Base-by-base conservation (phyloP, 2,888 invertebrate genomes). In the Leptopilina myrica region DNA sequence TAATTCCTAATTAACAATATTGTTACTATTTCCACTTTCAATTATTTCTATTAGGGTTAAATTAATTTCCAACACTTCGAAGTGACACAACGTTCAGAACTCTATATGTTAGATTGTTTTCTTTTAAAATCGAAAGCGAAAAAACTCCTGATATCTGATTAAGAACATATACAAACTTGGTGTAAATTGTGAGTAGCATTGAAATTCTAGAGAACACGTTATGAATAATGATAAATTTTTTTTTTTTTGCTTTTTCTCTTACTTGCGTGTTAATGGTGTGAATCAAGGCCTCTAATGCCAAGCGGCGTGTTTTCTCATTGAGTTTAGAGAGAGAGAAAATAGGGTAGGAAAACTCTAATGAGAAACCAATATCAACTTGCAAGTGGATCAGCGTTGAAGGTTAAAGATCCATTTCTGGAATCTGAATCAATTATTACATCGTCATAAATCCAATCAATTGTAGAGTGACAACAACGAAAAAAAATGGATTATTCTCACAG, bases 391-490 rank as follows among this genome's bases (percentile, higher is more conserved):
- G 20, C 15, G 11, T n/a, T 73, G 80, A 80, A 80, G 78, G 80
- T 80, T 80, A 78, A 80, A 66, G 69, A 76, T 76, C 78, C 64
- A 67, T 77, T 43, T 75, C 78, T 76, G 69, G 76, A 80, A 40
- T 76, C 77, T 8, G 84, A 81, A 83, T 82, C 76, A 53, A 80
- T 80, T 79, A 78, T 78, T 76, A 62, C 62, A 62, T 77, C 78
- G 78, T 81, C 76, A 82, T 84, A 84, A 84, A 85, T 85, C 79
- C 33, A 73, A 73, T 56, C 40, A n/a, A 53, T 73, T 73, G n/a
- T 56, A 9, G 33, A 12, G 49, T 49, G 49, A 49, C 49, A 49
- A 49, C 20, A 20, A 46, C 7, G n/a, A n/a, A 49, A 56, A 73
- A 53, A 73, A 73, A 33, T n/a, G 33, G 53, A 73, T 53, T 33